These are phyloP conservation scores for Leptodactylus fuscus DNA, from an alignment of 2,113 vertebrate genomes.

Conservation along the genomic window DNA sequence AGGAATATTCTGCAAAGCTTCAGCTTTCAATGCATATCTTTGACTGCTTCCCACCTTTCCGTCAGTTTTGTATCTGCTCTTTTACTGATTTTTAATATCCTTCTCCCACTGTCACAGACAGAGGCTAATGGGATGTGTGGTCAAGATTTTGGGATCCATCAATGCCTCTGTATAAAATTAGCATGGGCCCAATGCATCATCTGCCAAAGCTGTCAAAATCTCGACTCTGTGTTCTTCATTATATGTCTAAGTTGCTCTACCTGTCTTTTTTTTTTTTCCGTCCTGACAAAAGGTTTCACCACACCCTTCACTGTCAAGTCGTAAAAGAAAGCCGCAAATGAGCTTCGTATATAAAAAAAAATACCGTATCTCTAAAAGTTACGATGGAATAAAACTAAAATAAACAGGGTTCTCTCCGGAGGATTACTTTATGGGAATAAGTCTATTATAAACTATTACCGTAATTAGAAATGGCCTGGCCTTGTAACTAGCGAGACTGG, in stretches of 20 bases:
- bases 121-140: slow-evolving; percentile 98
- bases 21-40: slow-evolving; percentile 75
- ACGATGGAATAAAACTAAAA: slow-evolving; percentile 56
- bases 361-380: not conserved
- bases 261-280: slow-evolving; percentile 70
- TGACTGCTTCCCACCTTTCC: slow-evolving; percentile 78
- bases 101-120: slow-evolving; percentile 92
- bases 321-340: slow-evolving; percentile 73
- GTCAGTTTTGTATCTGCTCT: slow-evolving; percentile 66
- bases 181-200: slow-evolving; percentile 91
- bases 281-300: slow-evolving; percentile 76
- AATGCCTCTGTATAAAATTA: slow-evolving; percentile 91
- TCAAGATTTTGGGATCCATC: slow-evolving; percentile 99
- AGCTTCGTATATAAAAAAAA: slow-evolving; percentile 64
- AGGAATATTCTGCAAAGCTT: slow-evolving; percentile 75
- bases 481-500: slow-evolving; percentile 79
- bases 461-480: slow-evolving; percentile 93
- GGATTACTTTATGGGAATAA: no score
- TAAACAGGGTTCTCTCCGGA: slow-evolving; percentile 79
- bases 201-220: slow-evolving; percentile 96
- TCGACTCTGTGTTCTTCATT: slow-evolving; percentile 86
- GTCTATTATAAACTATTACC: slow-evolving; percentile 95
- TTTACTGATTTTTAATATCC: slow-evolving; percentile 80
- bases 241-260: slow-evolving; percentile 76
- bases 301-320: slow-evolving; percentile 83